A percentile compares a stretch with the other conserved stretches of the same genome.
Conservation (phyloP, 2,113 vertebrate genomes). For the Xenopus borealis region DNA sequence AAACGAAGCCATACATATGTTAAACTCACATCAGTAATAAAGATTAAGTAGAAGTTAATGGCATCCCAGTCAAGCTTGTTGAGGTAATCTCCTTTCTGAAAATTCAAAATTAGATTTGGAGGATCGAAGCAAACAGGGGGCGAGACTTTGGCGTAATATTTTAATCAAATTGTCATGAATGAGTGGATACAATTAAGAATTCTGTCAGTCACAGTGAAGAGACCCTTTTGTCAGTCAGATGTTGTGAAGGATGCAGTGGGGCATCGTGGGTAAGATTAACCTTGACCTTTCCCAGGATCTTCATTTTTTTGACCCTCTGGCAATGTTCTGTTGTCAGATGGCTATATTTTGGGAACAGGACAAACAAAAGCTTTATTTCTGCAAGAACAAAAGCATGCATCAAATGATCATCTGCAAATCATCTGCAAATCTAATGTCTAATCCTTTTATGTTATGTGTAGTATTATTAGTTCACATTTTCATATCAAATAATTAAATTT, state of each 20-base stretch:
- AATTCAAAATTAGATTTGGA: slow-evolving; percentile 99
- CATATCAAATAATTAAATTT: too few relatives aligned
- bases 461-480: too few relatives aligned
- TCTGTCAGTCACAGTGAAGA: slow-evolving; percentile 91
- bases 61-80: slow-evolving; percentile 94
- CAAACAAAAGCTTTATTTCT: slow-evolving; percentile 36
- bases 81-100: slow-evolving; percentile 97
- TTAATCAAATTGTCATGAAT: slow-evolving; percentile 99
- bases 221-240: slow-evolving; percentile 83
- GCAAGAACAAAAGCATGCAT: neutral
- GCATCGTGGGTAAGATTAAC: slow-evolving; percentile 65
- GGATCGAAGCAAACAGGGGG: slow-evolving; percentile 97
- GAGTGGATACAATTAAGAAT: slow-evolving; percentile 99
- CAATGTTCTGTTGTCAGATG: slow-evolving; percentile 62
- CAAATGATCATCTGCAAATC: slow-evolving; percentile 42
- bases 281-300: slow-evolving; percentile 75
- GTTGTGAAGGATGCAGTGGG: slow-evolving; percentile 66
- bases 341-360: slow-evolving; percentile 44
- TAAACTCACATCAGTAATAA: slow-evolving; percentile 93
- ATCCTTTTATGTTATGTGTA: neutral
- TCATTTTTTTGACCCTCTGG: slow-evolving; percentile 67
- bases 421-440: slow-evolving; percentile 32
- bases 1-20: slow-evolving; percentile 91
- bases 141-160: slow-evolving; percentile 98
- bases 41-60: slow-evolving; percentile 99